phyloP scores from a whole-genome alignment of 2,888 invertebrate species.

The Branchipolynoe longqiensis region DNA sequence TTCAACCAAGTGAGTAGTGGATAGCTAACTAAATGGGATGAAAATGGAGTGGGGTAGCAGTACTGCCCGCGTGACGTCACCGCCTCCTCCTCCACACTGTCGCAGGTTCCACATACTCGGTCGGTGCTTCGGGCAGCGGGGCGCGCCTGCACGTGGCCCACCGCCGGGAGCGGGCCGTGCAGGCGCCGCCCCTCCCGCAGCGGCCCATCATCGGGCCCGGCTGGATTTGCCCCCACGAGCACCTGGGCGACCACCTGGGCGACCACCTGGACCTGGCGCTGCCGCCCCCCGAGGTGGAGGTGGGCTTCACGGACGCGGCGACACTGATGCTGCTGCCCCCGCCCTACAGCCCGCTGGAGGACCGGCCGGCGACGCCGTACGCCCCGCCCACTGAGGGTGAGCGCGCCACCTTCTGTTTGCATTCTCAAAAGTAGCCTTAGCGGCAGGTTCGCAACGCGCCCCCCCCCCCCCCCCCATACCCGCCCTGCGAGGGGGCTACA shows the following conservation, averaged over 20 bases:
- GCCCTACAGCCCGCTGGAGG: slow-evolving; percentile 52
- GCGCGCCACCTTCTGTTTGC: background rate
- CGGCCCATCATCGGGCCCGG: slow-evolving; percentile 2
- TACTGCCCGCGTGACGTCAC: too few relatives aligned
- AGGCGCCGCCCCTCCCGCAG: slow-evolving; percentile 36
- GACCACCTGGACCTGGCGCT: background rate
- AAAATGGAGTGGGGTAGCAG: too few relatives aligned
- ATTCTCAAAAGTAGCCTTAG: too few relatives aligned
- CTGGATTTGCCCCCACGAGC: slow-evolving; percentile 38
- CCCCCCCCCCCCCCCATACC: too few relatives aligned
- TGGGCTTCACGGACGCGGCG: slow-evolving; percentile 17
- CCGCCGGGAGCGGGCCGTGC: slow-evolving; percentile 13
- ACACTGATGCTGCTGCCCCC: slow-evolving; percentile 55
- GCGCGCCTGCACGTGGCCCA: background rate
- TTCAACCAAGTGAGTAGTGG: too few relatives aligned
- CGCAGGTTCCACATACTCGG: too few relatives aligned
- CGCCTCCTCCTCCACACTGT: too few relatives aligned
- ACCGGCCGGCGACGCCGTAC: slow-evolving; percentile 10
- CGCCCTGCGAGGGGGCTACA: too few relatives aligned
- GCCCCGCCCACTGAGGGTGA: slow-evolving; percentile 51
- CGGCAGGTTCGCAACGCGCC: too few relatives aligned
- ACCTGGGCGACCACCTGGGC: too few relatives aligned
- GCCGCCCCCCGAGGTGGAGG: background rate
- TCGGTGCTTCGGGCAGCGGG: slow-evolving; percentile 14
- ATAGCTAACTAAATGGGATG: too few relatives aligned